Base-by-base conservation (phyloP, 2,113 vertebrate species). In the Polyodon spathula region DNA sequence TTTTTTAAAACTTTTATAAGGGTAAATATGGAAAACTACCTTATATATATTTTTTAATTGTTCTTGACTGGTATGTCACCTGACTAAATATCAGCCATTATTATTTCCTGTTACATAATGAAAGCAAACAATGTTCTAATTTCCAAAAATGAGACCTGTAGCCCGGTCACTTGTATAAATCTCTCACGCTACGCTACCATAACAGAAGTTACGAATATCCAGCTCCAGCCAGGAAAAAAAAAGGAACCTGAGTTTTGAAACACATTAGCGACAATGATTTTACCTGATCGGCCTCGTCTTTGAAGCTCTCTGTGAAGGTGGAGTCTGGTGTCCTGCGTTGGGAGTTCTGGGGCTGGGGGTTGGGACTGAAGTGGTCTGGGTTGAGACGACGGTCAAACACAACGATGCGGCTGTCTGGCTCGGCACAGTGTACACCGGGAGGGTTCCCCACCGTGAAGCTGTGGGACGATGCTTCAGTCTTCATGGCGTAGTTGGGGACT, bases 251-350 rank as follows among this genome's bases (percentile, higher is more conserved):
- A 43, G 50, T 12, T 15, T 27, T n/a, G 4, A 16, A 14, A 42
- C 1, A 51, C 68, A 64, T 3, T 4, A 8, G 37, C 56, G 46
- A 56, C 43, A 54, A 15, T 42, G 60, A 55, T 58, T 11, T 60
- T 85, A 95, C 96, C 92, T 97, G 95, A 80, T 93, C 92, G 65
- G 91, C 84, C 4, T 90, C 81, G 59, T 96, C 94, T 84, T 98
- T 97, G 83, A 89, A 96, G 63, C 88, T 86, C 81, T 98, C 96
- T 0, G 95, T 86, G 83, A 95, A 98, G 67, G 95, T 97, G 60
- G 95, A 94, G 81, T 98, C 93, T 0, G 96, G 96, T 0, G 94
- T 98, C 37, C 94, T 85, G 56, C 93, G 78, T 70, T 98, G 96
- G 48, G 89, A 88, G 37, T 63, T 87, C 0, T 86, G 86, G 7